Evolutionary conservation across 2,797 vertebrate genomes (phyloP), one percentile per base, ranked within the genome.

Genomic region (Lateolabrax maculatus): DNA sequence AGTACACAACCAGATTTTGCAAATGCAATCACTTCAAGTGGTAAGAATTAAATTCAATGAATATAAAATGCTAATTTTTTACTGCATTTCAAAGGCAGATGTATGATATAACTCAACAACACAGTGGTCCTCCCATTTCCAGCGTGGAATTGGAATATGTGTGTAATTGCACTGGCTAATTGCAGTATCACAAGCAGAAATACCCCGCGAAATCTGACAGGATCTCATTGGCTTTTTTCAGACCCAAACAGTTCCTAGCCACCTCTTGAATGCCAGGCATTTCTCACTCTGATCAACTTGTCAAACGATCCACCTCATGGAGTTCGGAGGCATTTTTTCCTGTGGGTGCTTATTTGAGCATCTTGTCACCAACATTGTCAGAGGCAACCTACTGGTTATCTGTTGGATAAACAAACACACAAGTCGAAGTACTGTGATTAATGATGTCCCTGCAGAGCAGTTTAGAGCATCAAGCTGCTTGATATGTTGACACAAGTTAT

Each of bases 211-310:
- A 18, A 51, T 46, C 29, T 63, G 62, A 62, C 48, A 51, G 41
- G 10, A 61, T 62, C 29, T 37, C 55, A 13, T 65, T 29, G 23
- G 18, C 18, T 34, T 62, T 31, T 63, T 23, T 65, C 21, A 44
- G 43, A 57, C 56, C 27, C 46, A 58, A 19, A 49, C 39, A 66
- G 39, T 53, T 71, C 5, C 12, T 12, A 29, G 3, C 39, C 23
- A 55, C 36, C 43, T 48, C 57, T 62, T 53, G 34, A 71, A 52
- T n/a, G 27, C 21, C 61, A 27, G 16, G 1, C 18, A 8, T 63
- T 52, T 44, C n/a, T 73, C 69, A 18, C 56, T 67, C 41, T 46
- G 64, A 73, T 73, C 58, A 75, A n/a, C 46, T 58, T 31, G 19
- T 63, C 31, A 52, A 70, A 61, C 0, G 4, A 27, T 67, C 29